Base-by-base conservation (phyloP, 2,888 invertebrate species). In the Adelphocoris suturalis region DNA sequence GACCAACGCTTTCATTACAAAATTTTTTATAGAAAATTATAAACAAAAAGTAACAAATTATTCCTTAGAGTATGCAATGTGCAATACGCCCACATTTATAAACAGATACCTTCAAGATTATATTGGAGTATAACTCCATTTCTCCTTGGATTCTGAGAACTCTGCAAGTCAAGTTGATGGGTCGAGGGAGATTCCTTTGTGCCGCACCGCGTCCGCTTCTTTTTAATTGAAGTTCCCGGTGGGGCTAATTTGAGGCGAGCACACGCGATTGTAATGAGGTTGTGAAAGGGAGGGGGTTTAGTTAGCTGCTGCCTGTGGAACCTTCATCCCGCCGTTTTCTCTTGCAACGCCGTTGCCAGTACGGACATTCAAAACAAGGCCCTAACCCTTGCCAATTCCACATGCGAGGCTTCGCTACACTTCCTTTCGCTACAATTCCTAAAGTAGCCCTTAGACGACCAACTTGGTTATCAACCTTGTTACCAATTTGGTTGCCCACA, bases 161-260 rank as follows among this genome's bases (percentile, higher is more conserved):
- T 16, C 19, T 57, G 57, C 16, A 57, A 57, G 1, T n/a, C 16
- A 5, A 57, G 57, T 19, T 57, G 57, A 37, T 37, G 37, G 37
- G 37, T 37, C 52, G 52, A 52, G 52, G 52, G 13, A 52, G 52
- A 52, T 52, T 52, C 52, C 16, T 52, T 52, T 52, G 12, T 7
- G 52, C 52, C 52, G 14, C 52, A 16, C 52, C 52, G 52, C 13
- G 52, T 52, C 52, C 52, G 52, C 52, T 52, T 16, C 52, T 16
- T 52, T 52, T 52, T 52, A 52, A 52, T 52, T 52, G 52, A 52
- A 52, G 52, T 52, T 52, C 52, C 52, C 52, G 52, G 52, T 52
- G 52, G 16, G 16, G 52, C 52, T 52, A 52, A 52, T 52, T 52
- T 52, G 52, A 52, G 52, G 13, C 52, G 13, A 52, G 52, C 52